Evolutionary conservation across 2,888 invertebrate species (phyloP).

Genomic region (Seladonia tumulorum): DNA sequence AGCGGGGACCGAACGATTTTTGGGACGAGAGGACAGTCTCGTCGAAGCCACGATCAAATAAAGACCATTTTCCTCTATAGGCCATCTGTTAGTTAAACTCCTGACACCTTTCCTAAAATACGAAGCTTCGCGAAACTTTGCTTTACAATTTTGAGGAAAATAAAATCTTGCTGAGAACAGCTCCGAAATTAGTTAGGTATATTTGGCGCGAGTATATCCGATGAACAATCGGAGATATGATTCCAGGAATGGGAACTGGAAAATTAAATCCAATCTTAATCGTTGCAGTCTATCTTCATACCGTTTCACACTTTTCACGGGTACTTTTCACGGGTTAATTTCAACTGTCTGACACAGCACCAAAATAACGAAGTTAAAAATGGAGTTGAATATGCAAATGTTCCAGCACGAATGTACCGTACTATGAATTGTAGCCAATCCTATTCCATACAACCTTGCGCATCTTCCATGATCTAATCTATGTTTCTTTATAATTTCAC

Average conservation of each 20-base stretch:
- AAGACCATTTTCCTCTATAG: too few species aligned
- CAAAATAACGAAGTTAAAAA: neutral
- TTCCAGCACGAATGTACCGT: neutral
- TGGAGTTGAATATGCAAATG: neutral
- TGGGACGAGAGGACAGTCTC: too few species aligned
- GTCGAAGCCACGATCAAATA: too few species aligned
- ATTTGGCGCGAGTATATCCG: neutral
- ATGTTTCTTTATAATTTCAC: neutral
- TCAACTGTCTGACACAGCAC: neutral
- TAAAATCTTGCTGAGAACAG: neutral
- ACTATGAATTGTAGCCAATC: neutral
- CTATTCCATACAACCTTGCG: neutral
- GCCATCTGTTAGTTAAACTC: too few species aligned
- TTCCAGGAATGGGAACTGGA: neutral
- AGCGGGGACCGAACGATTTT: too few species aligned
- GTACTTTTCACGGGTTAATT: neutral
- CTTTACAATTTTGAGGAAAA: neutral
- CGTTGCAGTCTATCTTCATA: neutral
- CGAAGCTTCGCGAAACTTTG: neutral
- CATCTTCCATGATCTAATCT: neutral
- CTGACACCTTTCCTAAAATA: too few species aligned
- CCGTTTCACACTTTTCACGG: neutral
- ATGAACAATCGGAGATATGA: neutral
- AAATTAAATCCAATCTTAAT: neutral
- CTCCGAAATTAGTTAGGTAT: neutral